Conservation (phyloP, 2,888 invertebrate species). For the Ligdia adustata region DNA sequence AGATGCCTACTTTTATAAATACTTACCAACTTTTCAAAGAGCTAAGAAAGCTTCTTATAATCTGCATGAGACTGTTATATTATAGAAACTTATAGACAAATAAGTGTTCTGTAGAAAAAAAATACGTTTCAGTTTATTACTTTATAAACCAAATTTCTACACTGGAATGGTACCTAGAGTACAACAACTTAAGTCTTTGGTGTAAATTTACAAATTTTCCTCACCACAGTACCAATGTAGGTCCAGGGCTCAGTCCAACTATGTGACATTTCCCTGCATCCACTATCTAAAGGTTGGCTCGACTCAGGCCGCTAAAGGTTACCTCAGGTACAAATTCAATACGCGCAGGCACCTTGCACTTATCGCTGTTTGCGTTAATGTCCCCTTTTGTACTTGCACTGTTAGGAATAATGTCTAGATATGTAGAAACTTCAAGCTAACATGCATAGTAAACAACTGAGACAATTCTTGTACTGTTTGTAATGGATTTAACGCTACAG, state of each 20-base stretch:
- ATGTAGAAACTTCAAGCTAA: constrained; percentile 16
- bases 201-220: constrained; percentile 37
- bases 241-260: constrained; percentile 79
- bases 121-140: too few species aligned
- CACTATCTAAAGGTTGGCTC: constrained; percentile 77
- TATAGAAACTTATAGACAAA: too few species aligned
- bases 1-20: too few species aligned
- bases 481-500: constrained; percentile 10
- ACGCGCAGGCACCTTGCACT: constrained; percentile 43
- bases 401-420: constrained; percentile 20
- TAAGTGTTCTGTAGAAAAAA: too few species aligned
- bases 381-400: constrained; percentile 26
- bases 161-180: too few species aligned
- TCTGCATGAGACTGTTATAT: too few species aligned
- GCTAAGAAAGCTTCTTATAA: too few species aligned
- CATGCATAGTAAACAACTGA: constrained; percentile 10
- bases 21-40: too few species aligned
- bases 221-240: constrained; percentile 55
- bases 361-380: constrained; percentile 34
- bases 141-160: too few species aligned
- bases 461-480: constrained; percentile 7
- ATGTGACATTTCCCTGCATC: constrained; percentile 81
- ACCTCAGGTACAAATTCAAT: constrained; percentile 75
- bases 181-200: too few species aligned
- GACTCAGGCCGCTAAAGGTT: constrained; percentile 71